phyloP scores from a whole-genome alignment of 2,797 vertebrate species.

The Chiroxiphia lanceolata region DNA sequence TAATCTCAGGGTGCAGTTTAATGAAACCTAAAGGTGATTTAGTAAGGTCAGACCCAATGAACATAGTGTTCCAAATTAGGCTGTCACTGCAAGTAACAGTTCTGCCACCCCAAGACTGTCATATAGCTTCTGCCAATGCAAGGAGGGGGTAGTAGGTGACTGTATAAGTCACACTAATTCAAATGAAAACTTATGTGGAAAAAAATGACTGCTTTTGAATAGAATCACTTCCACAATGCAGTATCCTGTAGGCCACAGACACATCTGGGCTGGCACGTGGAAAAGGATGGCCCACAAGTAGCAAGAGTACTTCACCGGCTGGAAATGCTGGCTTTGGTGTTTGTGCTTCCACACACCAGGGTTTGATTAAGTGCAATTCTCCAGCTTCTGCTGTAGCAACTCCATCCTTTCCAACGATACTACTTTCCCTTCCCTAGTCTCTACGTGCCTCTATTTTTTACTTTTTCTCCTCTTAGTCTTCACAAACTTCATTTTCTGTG shows the following conservation, averaged over 20 bases:
- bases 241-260: not conserved
- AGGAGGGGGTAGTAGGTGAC: not conserved
- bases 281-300: not conserved
- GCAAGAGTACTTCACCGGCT: not conserved
- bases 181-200: not conserved
- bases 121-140: not conserved
- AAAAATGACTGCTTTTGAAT: not conserved
- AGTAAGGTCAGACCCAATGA: not conserved
- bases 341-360: not conserved
- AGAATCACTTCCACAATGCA: not conserved
- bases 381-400: not conserved
- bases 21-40: not conserved
- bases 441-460: not conserved
- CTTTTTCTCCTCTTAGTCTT: not conserved
- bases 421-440: not conserved
- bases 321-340: not conserved
- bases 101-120: not conserved
- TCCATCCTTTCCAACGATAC: not conserved
- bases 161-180: rapidly evolving
- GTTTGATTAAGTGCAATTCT: not conserved
- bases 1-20: not conserved
- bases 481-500: not conserved
- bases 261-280: rapidly evolving
- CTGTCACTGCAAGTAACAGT: not conserved
- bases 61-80: not conserved